Conservation (phyloP, 2,113 vertebrate species). For the Cisticola juncidis region DNA sequence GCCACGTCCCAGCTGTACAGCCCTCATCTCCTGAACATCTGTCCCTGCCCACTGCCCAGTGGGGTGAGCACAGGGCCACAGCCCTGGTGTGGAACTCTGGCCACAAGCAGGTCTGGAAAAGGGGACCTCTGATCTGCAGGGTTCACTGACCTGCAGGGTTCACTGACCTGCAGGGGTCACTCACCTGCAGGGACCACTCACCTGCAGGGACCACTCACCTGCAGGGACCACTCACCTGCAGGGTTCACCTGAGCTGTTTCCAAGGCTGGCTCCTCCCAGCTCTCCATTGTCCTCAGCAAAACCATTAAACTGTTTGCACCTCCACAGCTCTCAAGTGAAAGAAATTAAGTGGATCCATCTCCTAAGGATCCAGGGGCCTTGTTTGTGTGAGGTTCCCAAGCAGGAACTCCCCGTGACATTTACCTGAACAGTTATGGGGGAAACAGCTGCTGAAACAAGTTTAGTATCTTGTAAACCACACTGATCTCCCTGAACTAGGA, state of each 20-base stretch:
- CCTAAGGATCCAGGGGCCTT: background rate
- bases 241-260: background rate
- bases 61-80: accelerated
- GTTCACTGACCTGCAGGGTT: too few relatives aligned
- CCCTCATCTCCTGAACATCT: too few relatives aligned
- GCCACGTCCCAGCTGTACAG: too few relatives aligned
- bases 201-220: too few relatives aligned
- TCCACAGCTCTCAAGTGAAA: background rate
- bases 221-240: too few relatives aligned
- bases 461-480: background rate
- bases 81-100: background rate
- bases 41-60: background rate
- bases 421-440: background rate
- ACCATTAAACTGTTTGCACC: background rate
- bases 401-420: background rate
- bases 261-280: background rate
- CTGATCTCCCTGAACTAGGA: background rate
- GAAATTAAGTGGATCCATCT: background rate
- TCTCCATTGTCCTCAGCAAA: background rate
- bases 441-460: background rate
- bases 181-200: too few relatives aligned
- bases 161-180: too few relatives aligned
- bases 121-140: too few relatives aligned
- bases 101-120: too few relatives aligned
- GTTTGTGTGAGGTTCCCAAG: background rate